Evolutionary conservation across 2,797 vertebrate species (phyloP).

Genomic region (Todus mexicanus): DNA sequence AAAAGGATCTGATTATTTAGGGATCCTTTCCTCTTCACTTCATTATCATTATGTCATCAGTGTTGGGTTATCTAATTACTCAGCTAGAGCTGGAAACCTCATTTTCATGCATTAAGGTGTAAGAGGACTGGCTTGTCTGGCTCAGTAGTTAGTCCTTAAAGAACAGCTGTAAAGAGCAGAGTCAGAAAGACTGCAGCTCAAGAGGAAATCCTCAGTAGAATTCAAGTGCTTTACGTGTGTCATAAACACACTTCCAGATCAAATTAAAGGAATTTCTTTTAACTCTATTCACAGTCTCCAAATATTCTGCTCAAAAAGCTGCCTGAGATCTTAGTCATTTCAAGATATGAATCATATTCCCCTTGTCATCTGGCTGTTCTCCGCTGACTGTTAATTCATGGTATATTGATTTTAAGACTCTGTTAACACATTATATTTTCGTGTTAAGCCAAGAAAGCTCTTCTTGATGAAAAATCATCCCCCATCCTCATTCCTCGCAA

Average conservation of each 20-base stretch:
- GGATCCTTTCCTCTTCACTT: slow-evolving; percentile 44
- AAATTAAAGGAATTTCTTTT: slow-evolving; percentile 64
- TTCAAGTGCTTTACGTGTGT: slow-evolving; percentile 50
- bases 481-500: not conserved
- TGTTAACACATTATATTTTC: slow-evolving; percentile 60
- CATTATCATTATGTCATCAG: not conserved
- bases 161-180: slow-evolving; percentile 39
- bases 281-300: slow-evolving; percentile 17
- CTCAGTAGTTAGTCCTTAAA: slow-evolving; percentile 22
- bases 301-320: slow-evolving; percentile 38
- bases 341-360: slow-evolving; percentile 68
- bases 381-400: slow-evolving; percentile 71
- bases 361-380: slow-evolving; percentile 50
- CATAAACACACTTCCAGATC: slow-evolving; percentile 56
- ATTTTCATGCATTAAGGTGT: slow-evolving; percentile 33
- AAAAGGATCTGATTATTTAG: slow-evolving; percentile 34
- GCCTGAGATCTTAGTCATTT: slow-evolving; percentile 59
- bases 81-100: slow-evolving; percentile 22
- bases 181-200: not conserved
- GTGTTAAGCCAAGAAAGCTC: slow-evolving; percentile 53
- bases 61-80: slow-evolving; percentile 57
- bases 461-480: slow-evolving; percentile 52
- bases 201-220: slow-evolving; percentile 51
- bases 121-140: slow-evolving; percentile 19
- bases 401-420: slow-evolving; percentile 68